Percentiles rank a stretch among this genome's conserved stretches.
Conservation (phyloP, 2,113 vertebrate genomes). For the Nannobrachium achirus region DNA sequence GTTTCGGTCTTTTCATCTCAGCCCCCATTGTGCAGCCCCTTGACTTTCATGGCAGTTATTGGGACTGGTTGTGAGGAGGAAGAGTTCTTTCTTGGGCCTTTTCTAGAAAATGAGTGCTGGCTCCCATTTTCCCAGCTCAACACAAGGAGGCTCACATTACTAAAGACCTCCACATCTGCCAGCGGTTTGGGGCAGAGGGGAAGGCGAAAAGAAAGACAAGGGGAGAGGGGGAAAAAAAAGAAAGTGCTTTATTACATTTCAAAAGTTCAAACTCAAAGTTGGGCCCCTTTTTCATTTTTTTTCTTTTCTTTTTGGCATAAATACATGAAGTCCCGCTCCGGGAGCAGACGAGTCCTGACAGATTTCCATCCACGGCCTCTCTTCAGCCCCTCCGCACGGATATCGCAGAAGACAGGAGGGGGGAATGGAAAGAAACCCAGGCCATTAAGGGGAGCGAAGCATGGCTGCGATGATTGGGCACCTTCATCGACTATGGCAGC, state of each 20-base stretch:
- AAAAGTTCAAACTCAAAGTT: constrained; percentile 77
- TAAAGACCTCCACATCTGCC: constrained; percentile 84
- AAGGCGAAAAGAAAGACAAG: not conserved
- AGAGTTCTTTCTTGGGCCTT: constrained; percentile 74
- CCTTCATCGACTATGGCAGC: constrained; percentile 40
- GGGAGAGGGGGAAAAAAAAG: constrained; percentile 38
- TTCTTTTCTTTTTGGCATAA: constrained; percentile 67
- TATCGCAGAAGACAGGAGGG: constrained; percentile 66
- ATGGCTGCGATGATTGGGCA: constrained; percentile 60
- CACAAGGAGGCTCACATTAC: constrained; percentile 80
- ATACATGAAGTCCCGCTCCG: constrained; percentile 51
- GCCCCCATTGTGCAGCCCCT: constrained; percentile 20
- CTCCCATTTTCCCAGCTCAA: constrained; percentile 78
- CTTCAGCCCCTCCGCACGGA: constrained; percentile 56
- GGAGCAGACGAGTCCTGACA: constrained; percentile 70
- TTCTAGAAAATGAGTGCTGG: constrained; percentile 73
- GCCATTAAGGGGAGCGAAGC: constrained; percentile 40
- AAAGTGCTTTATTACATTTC: constrained; percentile 80
- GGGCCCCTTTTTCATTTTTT: constrained; percentile 22
- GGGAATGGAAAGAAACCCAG: constrained; percentile 59
- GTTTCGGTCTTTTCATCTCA: constrained; percentile 53
- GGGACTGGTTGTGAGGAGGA: constrained; percentile 60
- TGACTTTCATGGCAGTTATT: constrained; percentile 65
- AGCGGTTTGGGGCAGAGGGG: constrained; percentile 76
- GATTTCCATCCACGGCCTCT: constrained; percentile 68